A percentile compares a stretch with the other conserved stretches of the same genome.
phyloP scores from a whole-genome alignment of 2,797 vertebrate genomes.

The Nyctibius grandis region DNA sequence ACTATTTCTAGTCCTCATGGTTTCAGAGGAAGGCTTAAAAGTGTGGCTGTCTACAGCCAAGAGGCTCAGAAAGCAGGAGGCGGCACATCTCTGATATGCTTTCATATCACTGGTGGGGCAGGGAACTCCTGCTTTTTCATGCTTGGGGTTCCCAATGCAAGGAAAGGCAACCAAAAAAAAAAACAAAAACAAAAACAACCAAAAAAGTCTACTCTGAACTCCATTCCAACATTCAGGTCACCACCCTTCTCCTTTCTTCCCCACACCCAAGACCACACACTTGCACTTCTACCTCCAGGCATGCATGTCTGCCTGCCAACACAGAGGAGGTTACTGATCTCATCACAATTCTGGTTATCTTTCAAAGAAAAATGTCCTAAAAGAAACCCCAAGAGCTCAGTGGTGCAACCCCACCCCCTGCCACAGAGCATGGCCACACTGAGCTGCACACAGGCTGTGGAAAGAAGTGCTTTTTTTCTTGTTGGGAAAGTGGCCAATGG shows the following conservation, averaged over 20 bases:
- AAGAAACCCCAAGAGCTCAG: neutral
- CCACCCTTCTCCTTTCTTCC: slow-evolving; percentile 38
- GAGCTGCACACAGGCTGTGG: neutral
- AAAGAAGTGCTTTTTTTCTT: neutral
- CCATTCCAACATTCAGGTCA: slow-evolving; percentile 50
- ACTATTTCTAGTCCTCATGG: neutral
- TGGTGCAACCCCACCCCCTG: neutral
- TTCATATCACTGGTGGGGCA: neutral
- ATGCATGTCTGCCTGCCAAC: neutral
- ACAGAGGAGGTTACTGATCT: neutral
- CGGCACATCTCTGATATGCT: neutral
- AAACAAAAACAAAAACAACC: neutral
- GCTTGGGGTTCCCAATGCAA: neutral
- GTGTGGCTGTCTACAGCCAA: neutral
- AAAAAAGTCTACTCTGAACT: slow-evolving; percentile 16
- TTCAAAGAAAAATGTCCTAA: slow-evolving; percentile 28
- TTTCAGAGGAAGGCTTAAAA: neutral
- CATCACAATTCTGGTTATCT: slow-evolving; percentile 10
- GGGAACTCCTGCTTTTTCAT: neutral
- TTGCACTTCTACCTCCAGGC: slow-evolving; percentile 35
- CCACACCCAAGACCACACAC: slow-evolving; percentile 59
- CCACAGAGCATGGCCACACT: neutral
- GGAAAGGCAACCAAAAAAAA: neutral
- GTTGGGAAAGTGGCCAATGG: neutral
- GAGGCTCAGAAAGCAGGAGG: neutral